Conservation (phyloP, 2,113 vertebrate genomes). For the Megaceryle maxima region DNA sequence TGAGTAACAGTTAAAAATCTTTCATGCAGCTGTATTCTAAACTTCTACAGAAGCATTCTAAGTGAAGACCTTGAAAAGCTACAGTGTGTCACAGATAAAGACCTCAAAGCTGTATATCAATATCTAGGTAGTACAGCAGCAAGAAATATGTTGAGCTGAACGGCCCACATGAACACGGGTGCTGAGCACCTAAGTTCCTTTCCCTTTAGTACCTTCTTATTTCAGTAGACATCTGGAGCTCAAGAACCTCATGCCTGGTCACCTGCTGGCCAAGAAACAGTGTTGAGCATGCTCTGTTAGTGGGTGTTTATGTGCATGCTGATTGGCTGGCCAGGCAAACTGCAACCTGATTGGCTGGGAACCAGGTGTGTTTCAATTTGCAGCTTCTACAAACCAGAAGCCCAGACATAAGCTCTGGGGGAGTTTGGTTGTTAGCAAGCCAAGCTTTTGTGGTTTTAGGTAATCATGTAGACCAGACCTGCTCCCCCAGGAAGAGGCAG, state of each 20-base stretch:
- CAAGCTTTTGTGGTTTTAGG: background rate
- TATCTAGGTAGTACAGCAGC: background rate
- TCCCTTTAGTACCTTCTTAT: background rate
- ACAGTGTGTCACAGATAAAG: no score
- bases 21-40: background rate
- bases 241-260: rapidly evolving
- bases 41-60: background rate
- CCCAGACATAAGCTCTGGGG: background rate
- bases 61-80: background rate
- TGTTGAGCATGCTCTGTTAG: rapidly evolving
- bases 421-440: no score
- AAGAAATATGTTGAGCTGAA: rapidly evolving
- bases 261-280: background rate
- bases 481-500: background rate
- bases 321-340: background rate
- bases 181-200: background rate
- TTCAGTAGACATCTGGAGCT: background rate
- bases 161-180: rapidly evolving
- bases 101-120: background rate
- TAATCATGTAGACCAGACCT: background rate
- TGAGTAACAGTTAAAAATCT: background rate
- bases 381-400: background rate
- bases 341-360: background rate
- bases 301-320: background rate
- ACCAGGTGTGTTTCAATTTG: background rate